These are phyloP conservation scores for Pseudocheirus occidentalis DNA, from an alignment of 2,797 vertebrate genomes.

Conservation along the genomic window DNA sequence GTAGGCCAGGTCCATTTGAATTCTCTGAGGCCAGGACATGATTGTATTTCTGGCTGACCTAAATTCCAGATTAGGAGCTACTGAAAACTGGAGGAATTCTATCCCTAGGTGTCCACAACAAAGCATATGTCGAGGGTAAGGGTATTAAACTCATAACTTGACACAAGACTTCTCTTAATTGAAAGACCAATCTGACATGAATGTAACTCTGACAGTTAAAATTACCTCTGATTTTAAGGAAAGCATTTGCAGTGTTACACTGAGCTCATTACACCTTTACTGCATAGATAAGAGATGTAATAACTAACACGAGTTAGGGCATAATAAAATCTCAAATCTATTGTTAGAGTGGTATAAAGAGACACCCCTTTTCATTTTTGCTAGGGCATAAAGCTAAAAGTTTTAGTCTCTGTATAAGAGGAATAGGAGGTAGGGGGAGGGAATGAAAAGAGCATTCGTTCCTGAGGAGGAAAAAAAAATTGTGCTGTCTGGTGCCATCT, in stretches of 20 bases:
- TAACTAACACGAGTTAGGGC: slow-evolving; percentile 67
- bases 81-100: slow-evolving; percentile 63
- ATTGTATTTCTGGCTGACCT: slow-evolving; percentile 56
- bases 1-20: neutral
- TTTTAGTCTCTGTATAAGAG: slow-evolving; percentile 49
- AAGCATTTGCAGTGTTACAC: slow-evolving; percentile 73
- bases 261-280: slow-evolving; percentile 76
- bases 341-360: slow-evolving; percentile 70
- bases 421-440: slow-evolving; percentile 57
- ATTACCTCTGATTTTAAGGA: slow-evolving; percentile 81
- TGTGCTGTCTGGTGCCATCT: slow-evolving; percentile 67
- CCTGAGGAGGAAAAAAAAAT: slow-evolving; percentile 55
- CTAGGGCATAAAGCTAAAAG: slow-evolving; percentile 62
- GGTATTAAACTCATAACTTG: slow-evolving; percentile 71
- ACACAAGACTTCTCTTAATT: slow-evolving; percentile 72
- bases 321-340: slow-evolving; percentile 68
- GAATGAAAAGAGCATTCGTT: slow-evolving; percentile 52
- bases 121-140: slow-evolving; percentile 63
- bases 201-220: slow-evolving; percentile 79
- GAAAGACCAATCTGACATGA: slow-evolving; percentile 80
- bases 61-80: slow-evolving; percentile 64
- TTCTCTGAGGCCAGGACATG: slow-evolving; percentile 68
- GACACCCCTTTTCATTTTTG: slow-evolving; percentile 47
- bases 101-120: slow-evolving; percentile 72
- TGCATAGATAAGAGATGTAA: slow-evolving; percentile 70